A percentile compares a stretch with the other conserved stretches of the same genome.
These are phyloP conservation scores for Pseudochromis fuscus DNA, from an alignment of 2,797 vertebrate species.

Conservation along the genomic window DNA sequence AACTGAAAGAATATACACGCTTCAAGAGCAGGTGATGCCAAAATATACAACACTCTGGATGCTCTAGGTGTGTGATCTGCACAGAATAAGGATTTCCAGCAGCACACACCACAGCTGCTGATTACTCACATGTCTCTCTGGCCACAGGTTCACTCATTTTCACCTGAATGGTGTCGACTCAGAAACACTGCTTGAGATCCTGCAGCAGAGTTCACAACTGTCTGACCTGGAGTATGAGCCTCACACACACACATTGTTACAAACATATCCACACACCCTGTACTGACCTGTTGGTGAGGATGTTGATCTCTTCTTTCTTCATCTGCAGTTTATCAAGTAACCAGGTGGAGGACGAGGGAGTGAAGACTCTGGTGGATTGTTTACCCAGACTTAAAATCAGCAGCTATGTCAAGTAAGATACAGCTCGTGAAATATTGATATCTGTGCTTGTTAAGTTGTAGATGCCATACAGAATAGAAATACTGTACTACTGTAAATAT, in stretches of 20 bases:
- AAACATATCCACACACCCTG: background rate
- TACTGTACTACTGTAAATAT: too few species aligned
- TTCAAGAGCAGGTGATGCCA: too few species aligned
- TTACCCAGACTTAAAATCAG: slow-evolving; percentile 79
- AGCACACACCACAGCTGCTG: background rate
- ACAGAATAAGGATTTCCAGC: too few species aligned
- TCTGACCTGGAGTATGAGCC: slow-evolving; percentile 86
- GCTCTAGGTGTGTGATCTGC: too few species aligned
- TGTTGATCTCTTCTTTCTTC: slow-evolving; percentile 15
- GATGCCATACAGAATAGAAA: background rate
- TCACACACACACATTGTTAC: background rate
- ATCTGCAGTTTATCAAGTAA: slow-evolving; percentile 88
- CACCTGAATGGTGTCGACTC: slow-evolving; percentile 73
- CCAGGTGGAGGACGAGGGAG: slow-evolving; percentile 83
- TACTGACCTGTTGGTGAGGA: background rate
- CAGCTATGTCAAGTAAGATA: slow-evolving; percentile 87
- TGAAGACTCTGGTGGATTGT: slow-evolving; percentile 80
- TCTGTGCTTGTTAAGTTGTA: background rate
- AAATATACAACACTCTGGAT: too few species aligned
- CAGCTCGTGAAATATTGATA: background rate
- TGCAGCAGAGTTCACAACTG: slow-evolving; percentile 79
- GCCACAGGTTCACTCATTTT: slow-evolving; percentile 83
- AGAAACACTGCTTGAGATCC: slow-evolving; percentile 76
- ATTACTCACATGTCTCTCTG: slow-evolving; percentile 3
- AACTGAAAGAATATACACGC: too few species aligned